Percentiles rank a stretch among this genome's conserved stretches.
These are phyloP conservation scores for Shinisaurus crocodilurus DNA, from an alignment of 2,113 vertebrate genomes.

Conservation along the genomic window DNA sequence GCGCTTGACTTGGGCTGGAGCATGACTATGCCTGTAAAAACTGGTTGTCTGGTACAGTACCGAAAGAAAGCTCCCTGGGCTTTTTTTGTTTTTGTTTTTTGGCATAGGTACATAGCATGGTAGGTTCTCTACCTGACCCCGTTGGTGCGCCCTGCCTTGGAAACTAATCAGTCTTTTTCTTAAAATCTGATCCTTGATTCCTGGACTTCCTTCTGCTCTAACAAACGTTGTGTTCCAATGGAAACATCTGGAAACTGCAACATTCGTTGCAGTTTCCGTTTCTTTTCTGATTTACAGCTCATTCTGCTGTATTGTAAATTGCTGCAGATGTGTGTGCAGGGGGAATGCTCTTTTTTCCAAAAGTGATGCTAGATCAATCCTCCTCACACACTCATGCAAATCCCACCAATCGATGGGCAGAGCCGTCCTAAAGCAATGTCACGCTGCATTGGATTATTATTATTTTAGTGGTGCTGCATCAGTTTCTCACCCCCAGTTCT, in stretches of 20 bases:
- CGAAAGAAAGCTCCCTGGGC: background rate
- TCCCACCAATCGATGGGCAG: conserved; percentile 30
- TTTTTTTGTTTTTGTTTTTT: background rate
- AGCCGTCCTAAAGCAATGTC: conserved; percentile 38
- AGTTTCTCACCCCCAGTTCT: background rate
- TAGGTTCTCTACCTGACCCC: background rate
- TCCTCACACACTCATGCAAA: conserved; percentile 42
- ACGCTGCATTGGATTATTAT: background rate
- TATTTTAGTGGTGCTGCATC: conserved; percentile 15
- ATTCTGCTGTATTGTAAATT: conserved; percentile 16
- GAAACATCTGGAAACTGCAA: conserved; percentile 50
- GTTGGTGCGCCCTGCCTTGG: background rate
- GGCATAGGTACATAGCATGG: background rate
- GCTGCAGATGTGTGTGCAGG: conserved; percentile 17
- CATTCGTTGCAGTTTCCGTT: conserved; percentile 26
- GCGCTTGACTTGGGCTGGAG: background rate
- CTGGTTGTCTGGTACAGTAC: background rate
- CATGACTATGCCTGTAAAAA: background rate
- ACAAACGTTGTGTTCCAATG: conserved; percentile 27
- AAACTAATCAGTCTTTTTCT: background rate
- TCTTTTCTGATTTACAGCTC: conserved; percentile 36
- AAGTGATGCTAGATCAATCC: background rate
- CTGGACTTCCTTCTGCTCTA: conserved; percentile 18
- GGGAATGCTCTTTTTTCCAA: background rate
- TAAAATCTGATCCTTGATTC: conserved; percentile 17